Percentiles rank a stretch among this genome's conserved stretches.
These are phyloP conservation scores for Drosophila vallismaia DNA, from an alignment of 2,888 invertebrate species.

Conservation along the genomic window DNA sequence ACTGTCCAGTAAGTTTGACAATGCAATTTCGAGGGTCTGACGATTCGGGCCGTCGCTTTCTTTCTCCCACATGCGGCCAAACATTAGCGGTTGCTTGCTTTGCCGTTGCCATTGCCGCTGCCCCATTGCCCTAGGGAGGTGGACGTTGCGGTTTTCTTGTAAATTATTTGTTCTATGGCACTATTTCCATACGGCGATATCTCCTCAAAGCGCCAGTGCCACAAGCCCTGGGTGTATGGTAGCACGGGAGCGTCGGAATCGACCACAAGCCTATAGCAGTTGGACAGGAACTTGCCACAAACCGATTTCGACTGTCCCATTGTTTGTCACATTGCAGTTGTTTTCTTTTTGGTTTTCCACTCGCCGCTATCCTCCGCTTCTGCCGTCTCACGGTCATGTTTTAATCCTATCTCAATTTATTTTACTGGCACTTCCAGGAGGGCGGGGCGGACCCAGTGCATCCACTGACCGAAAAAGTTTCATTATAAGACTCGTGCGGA, in stretches of 20 bases:
- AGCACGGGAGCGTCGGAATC: slow-evolving; percentile 30
- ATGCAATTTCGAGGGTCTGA: slow-evolving; percentile 51
- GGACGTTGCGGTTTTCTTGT: slow-evolving; percentile 71
- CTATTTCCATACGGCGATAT: slow-evolving; percentile 52
- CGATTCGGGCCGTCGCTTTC: slow-evolving; percentile 17
- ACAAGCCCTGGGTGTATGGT: neutral
- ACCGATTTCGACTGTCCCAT: slow-evolving; percentile 63
- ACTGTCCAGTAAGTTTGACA: slow-evolving; percentile 47
- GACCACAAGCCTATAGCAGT: slow-evolving; percentile 56
- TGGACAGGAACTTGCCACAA: slow-evolving; percentile 34
- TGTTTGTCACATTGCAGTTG: slow-evolving; percentile 70
- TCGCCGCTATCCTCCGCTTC: neutral
- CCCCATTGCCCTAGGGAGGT: slow-evolving; percentile 41
- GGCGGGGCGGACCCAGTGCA: slow-evolving; percentile 26
- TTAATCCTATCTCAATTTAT: slow-evolving; percentile 60
- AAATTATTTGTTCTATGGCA: slow-evolving; percentile 77
- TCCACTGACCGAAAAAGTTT: slow-evolving; percentile 56
- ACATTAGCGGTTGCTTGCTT: slow-evolving; percentile 71
- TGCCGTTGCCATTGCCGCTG: slow-evolving; percentile 15
- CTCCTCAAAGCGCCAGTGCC: slow-evolving; percentile 37
- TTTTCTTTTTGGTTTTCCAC: slow-evolving; percentile 47
- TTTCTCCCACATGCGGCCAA: slow-evolving; percentile 55
- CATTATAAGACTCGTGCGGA: slow-evolving; percentile 65
- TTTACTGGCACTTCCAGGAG: slow-evolving; percentile 57
- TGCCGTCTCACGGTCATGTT: slow-evolving; percentile 17